Percentiles rank a stretch among this genome's conserved stretches.
phyloP scores from a whole-genome alignment of 1,140 invertebrate species.

The Papilio dardanus region DNA sequence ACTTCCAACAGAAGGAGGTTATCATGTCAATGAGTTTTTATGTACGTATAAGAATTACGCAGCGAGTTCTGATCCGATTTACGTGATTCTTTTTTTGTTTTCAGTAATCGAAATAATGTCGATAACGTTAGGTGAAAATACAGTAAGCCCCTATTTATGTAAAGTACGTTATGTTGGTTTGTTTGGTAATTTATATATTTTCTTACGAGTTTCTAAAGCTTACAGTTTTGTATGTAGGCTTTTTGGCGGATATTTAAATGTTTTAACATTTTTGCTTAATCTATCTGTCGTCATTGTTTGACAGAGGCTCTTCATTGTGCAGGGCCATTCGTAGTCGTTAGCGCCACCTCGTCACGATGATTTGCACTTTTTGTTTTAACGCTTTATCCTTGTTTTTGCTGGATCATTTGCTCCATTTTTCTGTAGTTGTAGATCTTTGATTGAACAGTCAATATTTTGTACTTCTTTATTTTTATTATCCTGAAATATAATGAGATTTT shows the following conservation, averaged over 20 bases:
- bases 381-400: slow-evolving; percentile 12
- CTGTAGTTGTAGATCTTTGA: background rate
- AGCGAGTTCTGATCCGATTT: no score
- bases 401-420: slow-evolving; percentile 18
- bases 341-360: slow-evolving; percentile 10
- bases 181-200: no score
- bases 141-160: no score
- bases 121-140: no score
- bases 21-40: no score
- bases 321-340: slow-evolving; percentile 7
- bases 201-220: no score
- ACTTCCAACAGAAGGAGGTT: no score
- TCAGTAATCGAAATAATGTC: no score
- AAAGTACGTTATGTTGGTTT: no score
- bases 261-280: slow-evolving; percentile 15
- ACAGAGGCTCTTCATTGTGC: background rate
- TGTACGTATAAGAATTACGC: no score
- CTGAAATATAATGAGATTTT: no score
- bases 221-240: background rate
- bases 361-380: slow-evolving; percentile 10
- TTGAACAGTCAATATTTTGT: slow-evolving; percentile 4
- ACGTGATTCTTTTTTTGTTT: no score
- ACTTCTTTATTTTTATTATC: background rate
- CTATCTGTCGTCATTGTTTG: slow-evolving; percentile 14
- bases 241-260: background rate